Conservation (phyloP, 2,888 invertebrate genomes). For the Eueremaeus valkanovi region DNA sequence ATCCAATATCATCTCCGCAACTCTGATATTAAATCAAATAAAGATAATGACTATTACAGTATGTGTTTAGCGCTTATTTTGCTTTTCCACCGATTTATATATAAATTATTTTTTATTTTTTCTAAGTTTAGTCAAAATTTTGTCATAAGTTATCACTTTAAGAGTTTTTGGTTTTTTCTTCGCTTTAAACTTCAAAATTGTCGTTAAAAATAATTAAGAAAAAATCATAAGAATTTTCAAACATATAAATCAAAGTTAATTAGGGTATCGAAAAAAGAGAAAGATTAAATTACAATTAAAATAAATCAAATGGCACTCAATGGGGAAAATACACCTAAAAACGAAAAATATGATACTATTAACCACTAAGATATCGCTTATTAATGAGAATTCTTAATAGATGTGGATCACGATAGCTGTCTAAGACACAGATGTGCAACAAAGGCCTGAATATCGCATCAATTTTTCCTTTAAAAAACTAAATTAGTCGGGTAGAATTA, state of each 20-base stretch:
- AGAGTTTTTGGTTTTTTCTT: background rate
- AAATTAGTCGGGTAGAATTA: too few species aligned
- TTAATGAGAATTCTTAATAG: background rate
- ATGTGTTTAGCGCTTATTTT: background rate
- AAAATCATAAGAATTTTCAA: background rate
- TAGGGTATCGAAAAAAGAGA: background rate
- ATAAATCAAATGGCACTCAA: background rate
- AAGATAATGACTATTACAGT: background rate
- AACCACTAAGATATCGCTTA: background rate
- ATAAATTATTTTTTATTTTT: background rate
- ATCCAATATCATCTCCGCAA: too few species aligned
- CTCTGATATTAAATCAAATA: constrained; percentile 6
- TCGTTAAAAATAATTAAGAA: background rate
- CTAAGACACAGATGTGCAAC: too few species aligned
- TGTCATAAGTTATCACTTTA: too few species aligned
- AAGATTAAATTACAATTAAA: background rate
- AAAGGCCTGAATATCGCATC: too few species aligned
- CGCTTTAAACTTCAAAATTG: background rate
- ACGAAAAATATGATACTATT: background rate
- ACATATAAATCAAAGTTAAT: background rate
- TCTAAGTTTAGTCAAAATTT: background rate
- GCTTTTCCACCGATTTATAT: background rate
- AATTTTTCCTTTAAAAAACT: too few species aligned
- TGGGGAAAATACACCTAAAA: background rate
- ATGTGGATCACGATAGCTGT: constrained; percentile 14